Conservation (phyloP, 2,797 vertebrate species). For the Oreonectes daqikongensis region DNA sequence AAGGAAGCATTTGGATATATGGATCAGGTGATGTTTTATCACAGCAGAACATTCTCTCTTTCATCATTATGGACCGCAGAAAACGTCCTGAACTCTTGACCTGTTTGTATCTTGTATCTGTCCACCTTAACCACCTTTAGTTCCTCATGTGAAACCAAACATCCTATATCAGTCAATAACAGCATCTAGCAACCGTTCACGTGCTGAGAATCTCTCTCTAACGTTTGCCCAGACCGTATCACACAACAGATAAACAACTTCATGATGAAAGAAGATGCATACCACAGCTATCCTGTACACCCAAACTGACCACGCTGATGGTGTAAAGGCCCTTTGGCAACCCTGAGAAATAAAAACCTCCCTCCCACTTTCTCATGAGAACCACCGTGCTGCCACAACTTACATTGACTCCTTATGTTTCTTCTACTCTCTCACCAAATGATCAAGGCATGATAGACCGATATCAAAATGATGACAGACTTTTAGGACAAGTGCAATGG, state of each 20-base stretch:
- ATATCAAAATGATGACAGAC: slow-evolving; percentile 5
- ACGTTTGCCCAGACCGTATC: background rate
- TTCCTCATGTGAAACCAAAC: slow-evolving; percentile 9
- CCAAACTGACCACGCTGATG: slow-evolving; percentile 23
- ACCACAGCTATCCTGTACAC: slow-evolving; percentile 11
- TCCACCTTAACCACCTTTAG: slow-evolving; percentile 4
- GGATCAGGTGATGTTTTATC: slow-evolving; percentile 2
- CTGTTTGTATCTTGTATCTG: background rate
- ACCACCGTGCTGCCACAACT: slow-evolving; percentile 7
- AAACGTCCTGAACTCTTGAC: slow-evolving; percentile 1
- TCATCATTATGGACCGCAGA: background rate
- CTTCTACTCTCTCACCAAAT: slow-evolving; percentile 20
- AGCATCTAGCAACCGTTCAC: background rate
- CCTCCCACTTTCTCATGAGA: slow-evolving; percentile 17
- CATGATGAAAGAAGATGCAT: slow-evolving; percentile 25
- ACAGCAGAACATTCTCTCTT: background rate
- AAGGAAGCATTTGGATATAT: background rate
- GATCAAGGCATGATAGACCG: slow-evolving; percentile 39
- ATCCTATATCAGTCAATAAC: slow-evolving; percentile 16
- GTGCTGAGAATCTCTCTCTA: slow-evolving; percentile 3
- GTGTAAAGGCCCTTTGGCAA: slow-evolving; percentile 20
- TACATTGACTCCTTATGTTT: slow-evolving; percentile 26
- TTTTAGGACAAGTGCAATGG: slow-evolving; percentile 7
- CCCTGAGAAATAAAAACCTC: slow-evolving; percentile 20
- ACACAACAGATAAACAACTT: slow-evolving; percentile 21